These are phyloP conservation scores for Esox lucius DNA, from an alignment of 2,797 vertebrate species.

Conservation along the genomic window DNA sequence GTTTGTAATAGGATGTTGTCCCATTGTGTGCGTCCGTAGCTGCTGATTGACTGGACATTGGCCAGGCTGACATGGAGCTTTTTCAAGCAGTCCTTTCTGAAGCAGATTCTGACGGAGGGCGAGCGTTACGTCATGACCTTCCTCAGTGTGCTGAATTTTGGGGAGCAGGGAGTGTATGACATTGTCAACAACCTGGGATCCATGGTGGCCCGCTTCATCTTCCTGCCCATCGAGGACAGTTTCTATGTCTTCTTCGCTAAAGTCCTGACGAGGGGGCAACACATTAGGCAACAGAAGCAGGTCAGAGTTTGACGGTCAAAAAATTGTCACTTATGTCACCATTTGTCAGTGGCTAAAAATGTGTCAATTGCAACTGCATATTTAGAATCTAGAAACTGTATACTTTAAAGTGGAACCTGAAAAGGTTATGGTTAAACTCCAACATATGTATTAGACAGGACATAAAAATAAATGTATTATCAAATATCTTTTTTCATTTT, in stretches of 20 bases:
- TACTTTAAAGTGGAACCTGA: too few relatives aligned
- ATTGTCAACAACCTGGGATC: slow-evolving; percentile 96
- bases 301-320: slow-evolving; percentile 60
- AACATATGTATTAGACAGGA: too few relatives aligned
- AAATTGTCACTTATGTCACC: slow-evolving; percentile 83
- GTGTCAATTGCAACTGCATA: too few relatives aligned
- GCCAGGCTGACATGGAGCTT: slow-evolving; percentile 94
- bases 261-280: slow-evolving; percentile 87
- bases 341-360: slow-evolving; percentile 40
- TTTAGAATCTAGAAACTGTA: too few relatives aligned
- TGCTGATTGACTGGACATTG: slow-evolving; percentile 84
- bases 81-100: slow-evolving; percentile 97
- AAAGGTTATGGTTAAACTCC: too few relatives aligned
- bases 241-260: slow-evolving; percentile 98
- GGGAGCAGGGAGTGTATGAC: slow-evolving; percentile 95
- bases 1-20: background rate
- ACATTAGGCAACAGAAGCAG: slow-evolving; percentile 82
- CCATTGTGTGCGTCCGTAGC: slow-evolving; percentile 62
- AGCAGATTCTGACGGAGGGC: slow-evolving; percentile 96
- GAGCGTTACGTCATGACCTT: slow-evolving; percentile 99
- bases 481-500: too few relatives aligned
- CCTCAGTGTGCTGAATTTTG: slow-evolving; percentile 94
- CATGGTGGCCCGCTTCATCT: slow-evolving; percentile 95
- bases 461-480: too few relatives aligned
- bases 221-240: slow-evolving; percentile 94